Evolutionary conservation across 2,888 invertebrate genomes (phyloP), one percentile per base, ranked within the genome.

Genomic region (Anoncus sp.): DNA sequence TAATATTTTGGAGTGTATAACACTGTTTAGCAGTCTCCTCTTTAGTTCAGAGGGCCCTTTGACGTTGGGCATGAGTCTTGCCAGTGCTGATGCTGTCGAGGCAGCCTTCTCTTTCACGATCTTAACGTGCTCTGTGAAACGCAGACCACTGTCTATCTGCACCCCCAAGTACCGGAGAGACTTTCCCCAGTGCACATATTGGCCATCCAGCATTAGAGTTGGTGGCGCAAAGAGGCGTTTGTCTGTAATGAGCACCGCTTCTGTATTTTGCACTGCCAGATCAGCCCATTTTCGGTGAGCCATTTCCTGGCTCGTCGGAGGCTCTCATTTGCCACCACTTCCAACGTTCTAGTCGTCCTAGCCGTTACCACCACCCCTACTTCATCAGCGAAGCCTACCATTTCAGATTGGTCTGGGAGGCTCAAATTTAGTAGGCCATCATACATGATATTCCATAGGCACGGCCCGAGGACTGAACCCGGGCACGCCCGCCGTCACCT

Each of bases 61-160:
- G 16, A 77, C 53, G 69, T 81, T 83, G 9, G 80, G 72, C 79
- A 83, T 80, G 3, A 82, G 47, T 31, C 79, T 45, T 14, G 71
- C 66, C 27, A 82, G 77, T 12, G 27, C 57, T 3, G 65, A 14
- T 12, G 45, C 35, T 24, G 51, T 16, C 12, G 18, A 22, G 2
- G 55, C 35, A 5, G 71, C 47, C 22, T 59, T 60, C 14, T 47
- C 31, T 3, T 3, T 35, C n/a, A 9, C 31, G 6, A 24, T 16
- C 1, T 31, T 35, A 1, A 18, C 16, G 18, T 16, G 55, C 35
- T 55, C 35, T 7, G 31, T 6, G 35, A 7, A 31, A 16, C 3
- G 4, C 5, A n/a, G n/a, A n/a, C n/a, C n/a, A n/a, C n/a, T n/a
- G 9, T 57, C 57, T 2, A 57, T 6, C 20, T 18, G 16, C 6